Conservation (phyloP, 2,888 invertebrate species). For the Bursaphelenchus okinawaensis region DNA sequence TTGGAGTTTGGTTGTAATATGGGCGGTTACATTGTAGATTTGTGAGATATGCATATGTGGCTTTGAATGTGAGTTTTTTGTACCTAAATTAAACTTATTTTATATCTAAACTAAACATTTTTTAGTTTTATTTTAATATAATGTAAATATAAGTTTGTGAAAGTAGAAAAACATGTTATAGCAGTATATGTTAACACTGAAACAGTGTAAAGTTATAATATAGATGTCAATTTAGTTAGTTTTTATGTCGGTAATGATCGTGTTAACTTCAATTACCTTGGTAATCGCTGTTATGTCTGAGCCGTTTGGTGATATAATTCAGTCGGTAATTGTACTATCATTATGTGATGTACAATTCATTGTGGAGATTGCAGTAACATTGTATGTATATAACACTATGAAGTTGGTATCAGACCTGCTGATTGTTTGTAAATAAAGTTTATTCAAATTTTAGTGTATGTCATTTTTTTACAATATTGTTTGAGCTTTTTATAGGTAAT, state of each 20-base stretch:
- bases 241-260: neutral
- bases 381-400: neutral
- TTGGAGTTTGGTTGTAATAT: neutral
- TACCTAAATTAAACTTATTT: too few species aligned
- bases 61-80: neutral
- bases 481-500: too few species aligned
- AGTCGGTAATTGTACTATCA: neutral
- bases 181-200: too few species aligned
- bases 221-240: neutral
- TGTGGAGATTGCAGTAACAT: neutral
- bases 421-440: too few species aligned
- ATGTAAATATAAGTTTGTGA: too few species aligned
- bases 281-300: neutral
- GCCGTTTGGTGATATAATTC: neutral
- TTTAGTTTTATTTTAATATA: neutral
- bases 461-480: too few species aligned
- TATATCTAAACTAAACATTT: too few species aligned
- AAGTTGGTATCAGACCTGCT: too few species aligned
- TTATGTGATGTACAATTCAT: neutral
- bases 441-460: too few species aligned
- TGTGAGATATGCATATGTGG: neutral
- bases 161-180: too few species aligned
- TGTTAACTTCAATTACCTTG: neutral
- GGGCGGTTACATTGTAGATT: neutral
- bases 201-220: too few species aligned